Base-by-base conservation (phyloP, 1,140 invertebrate species). In the Anagrus nilaparvatae region DNA sequence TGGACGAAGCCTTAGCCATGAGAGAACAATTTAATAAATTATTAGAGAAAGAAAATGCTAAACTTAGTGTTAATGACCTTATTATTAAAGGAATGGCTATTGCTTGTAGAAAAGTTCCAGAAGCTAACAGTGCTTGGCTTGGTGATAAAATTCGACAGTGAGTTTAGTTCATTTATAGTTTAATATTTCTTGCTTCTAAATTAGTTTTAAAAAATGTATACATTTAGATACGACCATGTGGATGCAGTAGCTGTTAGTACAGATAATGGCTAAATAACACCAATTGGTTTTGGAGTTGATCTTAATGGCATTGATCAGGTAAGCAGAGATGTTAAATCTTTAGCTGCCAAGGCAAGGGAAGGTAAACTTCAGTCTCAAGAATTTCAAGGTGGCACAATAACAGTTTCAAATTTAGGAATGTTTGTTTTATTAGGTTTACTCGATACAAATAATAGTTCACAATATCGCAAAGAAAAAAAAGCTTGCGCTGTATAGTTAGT, bases 201-300 rank as follows among this genome's bases (percentile, higher is more conserved):
- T 38, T 37, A 25, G 13, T 37, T 17, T 16, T 14, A 9, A 27
- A 18, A 16, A 14, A 10, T 25, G 10, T 21, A 13, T 35, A 36
- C 47, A 59, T 59, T 17, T 47, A 84, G 81, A 56, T 89, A 86
- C 58, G 78, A 84, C 25, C 81, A 82, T 56, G 94, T 98, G 12
- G 97, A 99, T 69, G 84, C 99, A 2, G 87, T 99, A 40, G 96
- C 97, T 13, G 96, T 99, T 1, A 93, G 89, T 34, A 99, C 95
- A 8, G 86, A 92, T 6, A 81, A 77, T 47, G 97, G 97, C 6
- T 72, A 99, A 5, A 97, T 99, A 29, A 99, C 97, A 2, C 97
- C 97, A 2, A 99, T 99, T 52, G 78, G 99, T 9, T 94, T 93
- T 63, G 78, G 81, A 54, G 95, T 93, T 3, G 91, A 99, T 58